These are phyloP conservation scores for Elaphurus davidianus DNA, from an alignment of 2,113 vertebrate genomes.

Conservation along the genomic window DNA sequence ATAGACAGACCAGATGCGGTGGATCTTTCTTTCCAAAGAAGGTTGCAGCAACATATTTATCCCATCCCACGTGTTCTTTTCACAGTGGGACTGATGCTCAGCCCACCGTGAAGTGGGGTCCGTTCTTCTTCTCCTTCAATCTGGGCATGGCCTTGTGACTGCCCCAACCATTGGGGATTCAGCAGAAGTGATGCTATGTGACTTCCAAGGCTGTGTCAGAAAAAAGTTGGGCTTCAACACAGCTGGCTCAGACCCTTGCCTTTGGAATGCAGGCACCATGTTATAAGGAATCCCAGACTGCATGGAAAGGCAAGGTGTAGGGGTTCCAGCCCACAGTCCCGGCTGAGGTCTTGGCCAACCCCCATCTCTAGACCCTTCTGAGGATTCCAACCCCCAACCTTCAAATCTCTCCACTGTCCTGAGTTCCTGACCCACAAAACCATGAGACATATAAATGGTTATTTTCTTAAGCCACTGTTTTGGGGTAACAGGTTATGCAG, in stretches of 20 bases:
- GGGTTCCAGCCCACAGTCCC: not conserved
- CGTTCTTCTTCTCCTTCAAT: not conserved
- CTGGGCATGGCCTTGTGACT: not conserved
- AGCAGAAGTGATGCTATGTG: not conserved
- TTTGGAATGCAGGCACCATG: not conserved
- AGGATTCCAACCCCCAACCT: not conserved
- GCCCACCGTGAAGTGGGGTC: not conserved
- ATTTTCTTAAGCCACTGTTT: not conserved
- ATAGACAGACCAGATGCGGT: not conserved
- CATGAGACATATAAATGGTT: not conserved
- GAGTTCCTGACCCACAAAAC: not conserved
- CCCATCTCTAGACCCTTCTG: not conserved
- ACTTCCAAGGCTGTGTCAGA: not conserved
- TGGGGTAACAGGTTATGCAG: not conserved
- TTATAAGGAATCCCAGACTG: not conserved
- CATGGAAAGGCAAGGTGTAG: not conserved
- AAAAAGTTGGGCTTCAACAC: not conserved
- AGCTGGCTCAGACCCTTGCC: not conserved
- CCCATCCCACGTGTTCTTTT: not conserved
- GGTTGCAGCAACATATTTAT: not conserved
- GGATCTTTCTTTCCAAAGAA: not conserved
- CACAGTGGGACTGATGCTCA: not conserved
- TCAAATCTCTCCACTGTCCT: not conserved
- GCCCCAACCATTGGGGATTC: not conserved
- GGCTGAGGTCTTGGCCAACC: not conserved